These are phyloP conservation scores for Taxidea taxus DNA, from an alignment of 2,113 vertebrate genomes.

Conservation along the genomic window DNA sequence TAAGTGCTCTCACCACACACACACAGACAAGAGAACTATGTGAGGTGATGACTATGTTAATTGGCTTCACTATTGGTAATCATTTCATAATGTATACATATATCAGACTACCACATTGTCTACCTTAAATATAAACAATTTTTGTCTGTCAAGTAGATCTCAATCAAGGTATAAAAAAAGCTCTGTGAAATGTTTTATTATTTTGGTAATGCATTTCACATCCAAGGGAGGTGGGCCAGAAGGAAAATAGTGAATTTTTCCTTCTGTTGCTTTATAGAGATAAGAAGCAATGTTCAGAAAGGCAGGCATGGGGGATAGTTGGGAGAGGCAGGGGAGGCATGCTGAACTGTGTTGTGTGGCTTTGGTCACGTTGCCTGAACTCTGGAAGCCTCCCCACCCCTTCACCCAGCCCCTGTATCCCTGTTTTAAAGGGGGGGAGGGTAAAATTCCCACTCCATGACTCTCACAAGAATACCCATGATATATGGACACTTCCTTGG, in stretches of 20 bases:
- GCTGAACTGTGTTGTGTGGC: not conserved
- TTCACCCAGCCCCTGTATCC: not conserved
- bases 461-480: not conserved
- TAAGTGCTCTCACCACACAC: not conserved
- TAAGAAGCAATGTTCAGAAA: not conserved
- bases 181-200: not conserved
- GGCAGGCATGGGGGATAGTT: not conserved
- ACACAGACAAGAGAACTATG: not conserved
- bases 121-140: not conserved
- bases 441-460: not conserved
- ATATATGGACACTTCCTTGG: too few species aligned
- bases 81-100: not conserved
- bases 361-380: not conserved
- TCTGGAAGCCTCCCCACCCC: not conserved
- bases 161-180: not conserved
- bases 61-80: not conserved
- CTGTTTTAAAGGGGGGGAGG: rapidly evolving
- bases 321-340: rapidly evolving
- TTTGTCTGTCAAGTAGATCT: not conserved
- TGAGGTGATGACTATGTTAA: not conserved
- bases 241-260: not conserved
- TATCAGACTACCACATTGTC: not conserved
- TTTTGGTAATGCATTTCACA: not conserved
- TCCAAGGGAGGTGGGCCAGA: not conserved
- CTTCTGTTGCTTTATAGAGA: not conserved